Evolutionary conservation across 2,113 vertebrate species (phyloP).

Genomic region (Lycaon pictus): DNA sequence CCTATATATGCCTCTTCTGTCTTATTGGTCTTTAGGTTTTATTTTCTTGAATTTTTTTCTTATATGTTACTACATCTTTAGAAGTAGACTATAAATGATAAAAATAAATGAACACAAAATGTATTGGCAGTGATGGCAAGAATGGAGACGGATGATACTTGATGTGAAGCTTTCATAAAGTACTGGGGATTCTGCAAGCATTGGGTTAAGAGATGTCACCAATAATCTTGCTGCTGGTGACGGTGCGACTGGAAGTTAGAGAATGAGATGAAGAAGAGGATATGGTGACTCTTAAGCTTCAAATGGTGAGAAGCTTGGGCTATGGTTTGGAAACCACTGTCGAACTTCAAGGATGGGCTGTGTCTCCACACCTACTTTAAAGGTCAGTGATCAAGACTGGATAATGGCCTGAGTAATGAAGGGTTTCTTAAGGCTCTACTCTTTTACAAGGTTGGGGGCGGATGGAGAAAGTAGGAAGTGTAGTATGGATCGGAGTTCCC

Average conservation of each 20-base stretch:
- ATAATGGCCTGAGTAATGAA: not conserved
- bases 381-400: not conserved
- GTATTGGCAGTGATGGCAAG: not conserved
- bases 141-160: not conserved
- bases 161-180: not conserved
- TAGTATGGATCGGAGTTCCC: not conserved
- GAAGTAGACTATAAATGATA: not conserved
- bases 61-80: not conserved
- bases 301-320: not conserved
- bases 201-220: not conserved
- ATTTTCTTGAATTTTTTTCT: not conserved
- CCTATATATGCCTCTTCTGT: not conserved
- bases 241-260: not conserved
- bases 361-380: not conserved
- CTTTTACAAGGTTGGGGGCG: not conserved
- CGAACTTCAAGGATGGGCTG: not conserved
- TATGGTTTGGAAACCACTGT: not conserved
- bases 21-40: conserved; percentile 1
- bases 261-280: not conserved
- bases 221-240: not conserved
- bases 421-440: not conserved
- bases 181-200: not conserved
- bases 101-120: not conserved
- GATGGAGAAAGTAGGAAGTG: not conserved
- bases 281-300: not conserved